Evolutionary conservation across 1,140 invertebrate species (phyloP).

Genomic region (Calycopis cecrops): DNA sequence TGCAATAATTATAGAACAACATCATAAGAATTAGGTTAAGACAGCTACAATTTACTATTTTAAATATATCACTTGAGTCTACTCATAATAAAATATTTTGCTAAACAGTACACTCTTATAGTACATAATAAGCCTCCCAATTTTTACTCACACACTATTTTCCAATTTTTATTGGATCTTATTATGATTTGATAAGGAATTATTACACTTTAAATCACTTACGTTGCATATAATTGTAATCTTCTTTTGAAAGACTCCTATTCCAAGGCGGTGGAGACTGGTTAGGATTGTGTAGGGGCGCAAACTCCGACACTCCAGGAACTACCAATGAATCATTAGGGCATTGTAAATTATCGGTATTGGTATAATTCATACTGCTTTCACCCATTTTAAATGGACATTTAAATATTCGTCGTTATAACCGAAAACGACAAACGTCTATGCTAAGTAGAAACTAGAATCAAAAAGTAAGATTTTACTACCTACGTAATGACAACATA

Average conservation of each 20-base stretch:
- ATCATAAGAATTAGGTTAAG: no score
- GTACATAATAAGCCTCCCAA: no score
- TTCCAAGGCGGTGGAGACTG: slow-evolving; percentile 75
- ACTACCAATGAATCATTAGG: slow-evolving; percentile 76
- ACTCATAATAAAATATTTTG: no score
- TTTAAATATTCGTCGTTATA: slow-evolving; percentile 57
- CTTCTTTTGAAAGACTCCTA: slow-evolving; percentile 77
- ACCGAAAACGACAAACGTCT: slow-evolving; percentile 44
- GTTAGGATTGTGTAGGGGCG: slow-evolving; percentile 69
- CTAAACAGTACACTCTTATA: no score
- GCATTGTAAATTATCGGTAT: slow-evolving; percentile 43
- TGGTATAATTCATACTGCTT: slow-evolving; percentile 37
- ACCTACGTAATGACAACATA: slow-evolving; percentile 54
- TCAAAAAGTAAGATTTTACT: background rate
- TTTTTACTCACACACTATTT: no score
- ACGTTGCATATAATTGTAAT: slow-evolving; percentile 85
- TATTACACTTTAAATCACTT: slow-evolving; percentile 50
- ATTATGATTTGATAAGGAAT: background rate
- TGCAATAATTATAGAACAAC: no score
- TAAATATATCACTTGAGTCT: no score
- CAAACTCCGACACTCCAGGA: slow-evolving; percentile 85
- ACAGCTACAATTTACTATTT: no score
- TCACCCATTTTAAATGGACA: slow-evolving; percentile 55
- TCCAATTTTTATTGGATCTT: no score
- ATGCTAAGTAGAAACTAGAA: background rate